These are phyloP conservation scores for Oophaga sylvatica DNA, from an alignment of 2,797 vertebrate species.

Conservation along the genomic window DNA sequence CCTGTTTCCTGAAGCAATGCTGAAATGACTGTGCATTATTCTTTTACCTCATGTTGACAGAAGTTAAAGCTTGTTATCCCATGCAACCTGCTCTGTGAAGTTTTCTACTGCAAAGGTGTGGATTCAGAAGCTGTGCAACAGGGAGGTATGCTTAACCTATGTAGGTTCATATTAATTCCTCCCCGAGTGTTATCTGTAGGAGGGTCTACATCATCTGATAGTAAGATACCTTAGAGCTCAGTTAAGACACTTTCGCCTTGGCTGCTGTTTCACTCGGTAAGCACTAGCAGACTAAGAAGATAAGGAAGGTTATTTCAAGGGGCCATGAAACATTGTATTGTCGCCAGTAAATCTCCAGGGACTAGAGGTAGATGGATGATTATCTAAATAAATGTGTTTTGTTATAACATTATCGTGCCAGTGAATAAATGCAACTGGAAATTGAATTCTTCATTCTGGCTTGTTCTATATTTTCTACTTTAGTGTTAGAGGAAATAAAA, in stretches of 20 bases:
- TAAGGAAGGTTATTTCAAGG: slow-evolving; percentile 21
- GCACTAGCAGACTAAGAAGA: background rate
- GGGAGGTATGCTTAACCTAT: background rate
- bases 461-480: background rate
- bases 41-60: too few species aligned
- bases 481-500: background rate
- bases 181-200: background rate
- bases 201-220: background rate
- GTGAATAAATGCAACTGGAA: slow-evolving; percentile 2
- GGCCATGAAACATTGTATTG: slow-evolving; percentile 3
- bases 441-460: background rate
- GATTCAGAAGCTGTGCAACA: too few species aligned
- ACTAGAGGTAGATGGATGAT: slow-evolving; percentile 4
- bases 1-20: too few species aligned
- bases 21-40: too few species aligned
- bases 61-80: too few species aligned
- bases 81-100: too few species aligned
- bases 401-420: background rate
- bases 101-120: too few species aligned
- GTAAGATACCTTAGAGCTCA: background rate
- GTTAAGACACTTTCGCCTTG: background rate
- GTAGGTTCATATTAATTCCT: background rate
- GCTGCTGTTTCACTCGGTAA: slow-evolving; percentile 16
- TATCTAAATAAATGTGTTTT: slow-evolving; percentile 9
- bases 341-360: background rate